phyloP scores from a whole-genome alignment of 2,888 invertebrate species.

The Macaria liturata region DNA sequence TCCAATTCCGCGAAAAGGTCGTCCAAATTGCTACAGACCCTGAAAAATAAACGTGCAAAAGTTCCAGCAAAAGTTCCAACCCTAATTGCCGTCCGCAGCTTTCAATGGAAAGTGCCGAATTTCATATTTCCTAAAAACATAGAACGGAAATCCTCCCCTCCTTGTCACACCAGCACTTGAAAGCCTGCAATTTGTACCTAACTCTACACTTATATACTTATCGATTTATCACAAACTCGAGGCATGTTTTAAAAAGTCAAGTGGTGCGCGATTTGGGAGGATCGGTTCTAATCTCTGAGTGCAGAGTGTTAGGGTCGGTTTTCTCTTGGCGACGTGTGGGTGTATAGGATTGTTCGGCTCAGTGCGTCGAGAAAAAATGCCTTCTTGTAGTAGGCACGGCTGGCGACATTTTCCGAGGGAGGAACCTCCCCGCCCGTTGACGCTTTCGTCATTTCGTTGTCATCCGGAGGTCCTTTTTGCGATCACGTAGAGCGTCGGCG shows the following conservation, averaged over 20 bases:
- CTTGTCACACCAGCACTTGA: slow-evolving; percentile 66
- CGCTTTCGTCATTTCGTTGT: slow-evolving; percentile 80
- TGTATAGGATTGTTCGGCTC: slow-evolving; percentile 61
- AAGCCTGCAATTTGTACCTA: slow-evolving; percentile 79
- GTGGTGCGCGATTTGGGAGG: slow-evolving; percentile 12
- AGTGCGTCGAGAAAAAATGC: slow-evolving; percentile 71
- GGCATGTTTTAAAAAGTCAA: slow-evolving; percentile 70
- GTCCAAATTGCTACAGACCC: neutral
- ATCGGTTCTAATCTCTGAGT: slow-evolving; percentile 23
- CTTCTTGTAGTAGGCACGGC: slow-evolving; percentile 76
- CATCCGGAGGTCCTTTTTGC: slow-evolving; percentile 76
- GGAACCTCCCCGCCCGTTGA: slow-evolving; percentile 62
- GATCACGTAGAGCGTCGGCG: slow-evolving; percentile 73
- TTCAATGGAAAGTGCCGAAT: slow-evolving; percentile 38
- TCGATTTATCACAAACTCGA: slow-evolving; percentile 78
- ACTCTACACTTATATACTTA: slow-evolving; percentile 72
- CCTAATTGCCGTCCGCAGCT: slow-evolving; percentile 26
- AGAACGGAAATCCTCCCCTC: slow-evolving; percentile 57
- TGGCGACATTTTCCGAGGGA: slow-evolving; percentile 74
- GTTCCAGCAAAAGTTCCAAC: slow-evolving; percentile 6
- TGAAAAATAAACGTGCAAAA: slow-evolving; percentile 13
- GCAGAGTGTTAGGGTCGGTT: slow-evolving; percentile 43
- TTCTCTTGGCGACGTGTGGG: slow-evolving; percentile 44
- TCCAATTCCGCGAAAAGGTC: neutral
- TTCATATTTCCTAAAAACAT: slow-evolving; percentile 71